phyloP scores from a whole-genome alignment of 2,888 invertebrate species.

The Drosophila parthenogenetica region DNA sequence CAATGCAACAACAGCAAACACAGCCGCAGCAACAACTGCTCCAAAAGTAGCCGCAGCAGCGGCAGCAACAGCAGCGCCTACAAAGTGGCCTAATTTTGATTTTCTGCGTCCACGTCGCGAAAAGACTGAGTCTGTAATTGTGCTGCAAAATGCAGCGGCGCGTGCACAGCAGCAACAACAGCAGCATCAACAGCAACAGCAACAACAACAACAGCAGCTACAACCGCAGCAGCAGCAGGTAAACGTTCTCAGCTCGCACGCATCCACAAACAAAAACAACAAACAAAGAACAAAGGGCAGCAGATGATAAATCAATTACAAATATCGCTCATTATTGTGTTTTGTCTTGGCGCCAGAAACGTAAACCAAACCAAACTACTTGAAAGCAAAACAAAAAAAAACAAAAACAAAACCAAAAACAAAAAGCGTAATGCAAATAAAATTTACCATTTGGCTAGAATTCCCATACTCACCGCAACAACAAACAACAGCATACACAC shows the following conservation, averaged over 20 bases:
- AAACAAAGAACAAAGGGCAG: slow-evolving; percentile 32
- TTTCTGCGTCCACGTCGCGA: slow-evolving; percentile 91
- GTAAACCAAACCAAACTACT: slow-evolving; percentile 75
- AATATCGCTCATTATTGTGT: slow-evolving; percentile 71
- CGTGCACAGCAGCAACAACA: slow-evolving; percentile 85
- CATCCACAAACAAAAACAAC: slow-evolving; percentile 53
- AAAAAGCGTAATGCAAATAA: slow-evolving; percentile 50
- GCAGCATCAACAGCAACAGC: slow-evolving; percentile 84
- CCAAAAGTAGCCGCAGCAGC: slow-evolving; percentile 9
- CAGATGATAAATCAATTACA: slow-evolving; percentile 49
- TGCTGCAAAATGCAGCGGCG: slow-evolving; percentile 88
- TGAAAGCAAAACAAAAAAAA: slow-evolving; percentile 33
- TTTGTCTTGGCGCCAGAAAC: slow-evolving; percentile 79
- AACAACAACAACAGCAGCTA: slow-evolving; percentile 83
- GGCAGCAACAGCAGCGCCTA: slow-evolving; percentile 38
- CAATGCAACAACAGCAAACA: slow-evolving; percentile 73
- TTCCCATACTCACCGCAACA: slow-evolving; percentile 54
- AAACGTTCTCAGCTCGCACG: slow-evolving; percentile 77
- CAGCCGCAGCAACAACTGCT: slow-evolving; percentile 58
- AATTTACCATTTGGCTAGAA: slow-evolving; percentile 70
- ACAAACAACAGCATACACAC: slow-evolving; percentile 33
- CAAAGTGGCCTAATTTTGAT: slow-evolving; percentile 84
- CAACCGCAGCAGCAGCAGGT: slow-evolving; percentile 66
- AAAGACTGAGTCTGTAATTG: slow-evolving; percentile 95
- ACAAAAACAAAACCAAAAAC: slow-evolving; percentile 21